Base-by-base conservation (phyloP, 2,888 invertebrate species). In the Sepioteuthis lessoniana region DNA sequence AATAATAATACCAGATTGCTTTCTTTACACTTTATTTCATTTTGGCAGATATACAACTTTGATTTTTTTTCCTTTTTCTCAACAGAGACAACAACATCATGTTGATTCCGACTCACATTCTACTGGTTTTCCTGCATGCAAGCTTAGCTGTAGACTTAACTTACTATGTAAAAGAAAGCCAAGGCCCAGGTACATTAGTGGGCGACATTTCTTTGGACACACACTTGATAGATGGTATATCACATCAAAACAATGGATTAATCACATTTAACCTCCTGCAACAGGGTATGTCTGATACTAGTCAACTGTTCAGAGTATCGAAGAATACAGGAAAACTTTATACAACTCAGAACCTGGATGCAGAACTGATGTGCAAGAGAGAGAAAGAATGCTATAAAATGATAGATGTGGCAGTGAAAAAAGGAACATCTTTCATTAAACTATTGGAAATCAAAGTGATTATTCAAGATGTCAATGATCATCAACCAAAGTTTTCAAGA, bases 291-390 rank as follows among this genome's bases (percentile, higher is more conserved):
- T 19, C n/a, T n/a, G n/a, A 76, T 76, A n/a, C 76, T 76, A n/a
- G 10, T 16, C 76, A 76, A 0, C n/a, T 76, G 35, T 76, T 76
- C 35, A n/a, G 35, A 35, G 76, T 76, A 35, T 76, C 76, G n/a
- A 76, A 76, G 76, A 76, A 76, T 76, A 76, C 76, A 76, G 76
- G 76, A 35, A 76, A 76, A 76, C 76, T 76, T 76, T 76, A 76
- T 76, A 76, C 76, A 76, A 76, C 76, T 10, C 76, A 76, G n/a
- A 76, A 76, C n/a, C 35, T 76, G 76, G 76, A 76, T 76, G 76
- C 76, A 35, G 76, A 76, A 76, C 0, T 16, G 13, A 76, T 76
- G 35, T 76, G 76, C 16, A 76, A 76, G 3, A n/a, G n/a, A 16
- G 76, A 76, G 4, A 76, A 76, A 76, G 76, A 76, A 76, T 76